Percentiles rank a stretch among this genome's conserved stretches.
These are phyloP conservation scores for Eilema griseolum DNA, from an alignment of 2,888 invertebrate genomes.

Conservation along the genomic window DNA sequence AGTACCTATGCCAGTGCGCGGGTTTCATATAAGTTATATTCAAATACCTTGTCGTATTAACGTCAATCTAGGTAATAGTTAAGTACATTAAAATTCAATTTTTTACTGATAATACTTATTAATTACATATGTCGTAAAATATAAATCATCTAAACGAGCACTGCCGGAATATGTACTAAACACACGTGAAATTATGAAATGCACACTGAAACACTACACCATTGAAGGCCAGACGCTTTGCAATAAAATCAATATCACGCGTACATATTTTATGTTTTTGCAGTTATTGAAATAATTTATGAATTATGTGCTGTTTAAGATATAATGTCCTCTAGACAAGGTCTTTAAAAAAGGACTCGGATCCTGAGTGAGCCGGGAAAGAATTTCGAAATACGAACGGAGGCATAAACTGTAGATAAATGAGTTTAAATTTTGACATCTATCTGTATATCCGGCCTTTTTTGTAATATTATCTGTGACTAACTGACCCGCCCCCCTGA, in stretches of 20 bases:
- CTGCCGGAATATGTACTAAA: not conserved
- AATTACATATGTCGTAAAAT: not conserved
- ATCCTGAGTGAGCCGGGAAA: not conserved
- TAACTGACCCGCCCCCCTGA: no score
- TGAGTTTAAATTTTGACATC: no score
- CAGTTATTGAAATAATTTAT: not conserved
- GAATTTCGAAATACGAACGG: not conserved
- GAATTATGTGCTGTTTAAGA: not conserved
- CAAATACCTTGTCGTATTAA: constrained; percentile 3
- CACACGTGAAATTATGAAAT: not conserved
- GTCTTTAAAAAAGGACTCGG: no score
- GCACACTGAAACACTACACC: not conserved
- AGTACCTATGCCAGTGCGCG: constrained; percentile 46
- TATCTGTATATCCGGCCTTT: no score
- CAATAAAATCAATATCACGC: constrained; percentile 18
- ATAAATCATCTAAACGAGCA: not conserved
- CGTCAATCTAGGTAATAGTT: not conserved
- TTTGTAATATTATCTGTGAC: no score
- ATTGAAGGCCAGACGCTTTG: not conserved
- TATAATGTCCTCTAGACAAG: not conserved
- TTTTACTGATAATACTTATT: not conserved
- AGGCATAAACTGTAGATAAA: no score
- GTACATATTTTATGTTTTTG: not conserved
- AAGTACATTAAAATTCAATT: not conserved
- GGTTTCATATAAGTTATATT: constrained; percentile 40